Base-by-base conservation (phyloP, 1,140 invertebrate genomes). In the Nasonia giraulti region DNA sequence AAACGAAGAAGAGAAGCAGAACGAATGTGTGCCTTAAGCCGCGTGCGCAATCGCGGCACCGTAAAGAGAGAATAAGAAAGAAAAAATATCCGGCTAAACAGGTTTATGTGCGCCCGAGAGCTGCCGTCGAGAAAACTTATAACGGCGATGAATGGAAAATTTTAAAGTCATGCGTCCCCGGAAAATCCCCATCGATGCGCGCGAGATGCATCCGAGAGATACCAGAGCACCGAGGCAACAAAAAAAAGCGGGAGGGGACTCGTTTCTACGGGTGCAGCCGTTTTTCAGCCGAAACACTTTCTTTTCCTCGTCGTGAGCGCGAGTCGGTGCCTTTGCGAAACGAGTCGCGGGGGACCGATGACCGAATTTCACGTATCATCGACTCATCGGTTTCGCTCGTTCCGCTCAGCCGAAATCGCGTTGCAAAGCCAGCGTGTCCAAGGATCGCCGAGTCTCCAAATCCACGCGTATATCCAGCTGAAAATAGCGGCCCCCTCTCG, bases 121-220 rank as follows among this genome's bases (percentile, higher is more conserved):
- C 40, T 44, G 40, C 37, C 10, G 10, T 69, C 62, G 44, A 77
- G 37, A 83, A 77, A 78, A 77, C 37, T 23, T 68, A 68, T 10
- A 74, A 83, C 55, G 50, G 27, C 73, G 20, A 66, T 47, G 74
- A 83, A 50, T 69, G 62, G 62, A 78, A 82, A 76, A 82, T 76
- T 82, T 82, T 44, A 62, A 82, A 27, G 55, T 7, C 31, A 20
- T 68, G 81, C 14, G 20, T 40, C 55, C 11, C 69, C 55, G 81
- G 82, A 78, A 83, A 78, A 83, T 68, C 5, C n/a, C 27, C 12
- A 66, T 76, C 55, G 27, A 73, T 37, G 74, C 37, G 33, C 40
- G 33, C 11, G 27, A 73, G 33, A 73, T 73, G 23, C 27, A 31
- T 31, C 8, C 31, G 27, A 79, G 11, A 8, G 40, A 44, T 44